Base-by-base conservation (phyloP, 2,113 vertebrate species). In the Labeo rohita region DNA sequence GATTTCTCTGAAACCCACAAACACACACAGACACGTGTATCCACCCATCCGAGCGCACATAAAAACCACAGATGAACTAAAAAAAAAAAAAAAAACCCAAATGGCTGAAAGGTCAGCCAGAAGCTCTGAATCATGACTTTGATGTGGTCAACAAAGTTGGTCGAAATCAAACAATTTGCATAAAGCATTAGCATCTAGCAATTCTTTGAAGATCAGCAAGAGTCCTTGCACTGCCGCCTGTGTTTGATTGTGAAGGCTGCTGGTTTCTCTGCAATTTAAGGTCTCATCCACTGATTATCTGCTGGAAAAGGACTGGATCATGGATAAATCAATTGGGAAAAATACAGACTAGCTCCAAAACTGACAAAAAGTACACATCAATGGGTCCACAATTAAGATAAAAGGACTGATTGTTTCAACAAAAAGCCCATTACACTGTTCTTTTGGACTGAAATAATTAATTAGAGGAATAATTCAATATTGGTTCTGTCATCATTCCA, bases 1-100 rank as follows among this genome's bases (percentile, higher is more conserved):
- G 90, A 87, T 87, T 87, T 87, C 87, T 89, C 61, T 70, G 85
- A 87, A 84, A 87, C 91, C 91, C 89, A 86, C 74, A 85, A 78
- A 83, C 76, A 88, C 89, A 85, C 87, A 89, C 77, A 70, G 23
- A 74, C 65, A 66, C 36, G 84, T 73, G 49, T 23, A 61, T 7
- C 28, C 61, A 85, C 36, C 65, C 84, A 45, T n/a, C 45, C n/a
- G 52, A 78, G n/a, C 9, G 6, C 52, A 21, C 72, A 83, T 21
- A 70, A 80, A 59, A 59, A 43, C 59, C 52, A 52, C 83, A 81
- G 77, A 43, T 23, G 45, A 34, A 23, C 3, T n/a, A 56, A 39
- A 74, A 43, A 61, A 34, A 78, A 43, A 70, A 81, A 74, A 80
- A 52, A 52, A 47, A 28, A 28, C 28, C 28, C 18, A 21, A 56